A percentile compares a stretch with the other conserved stretches of the same genome.
phyloP scores from a whole-genome alignment of 2,113 vertebrate species.

The Poeciliopsis prolifica region DNA sequence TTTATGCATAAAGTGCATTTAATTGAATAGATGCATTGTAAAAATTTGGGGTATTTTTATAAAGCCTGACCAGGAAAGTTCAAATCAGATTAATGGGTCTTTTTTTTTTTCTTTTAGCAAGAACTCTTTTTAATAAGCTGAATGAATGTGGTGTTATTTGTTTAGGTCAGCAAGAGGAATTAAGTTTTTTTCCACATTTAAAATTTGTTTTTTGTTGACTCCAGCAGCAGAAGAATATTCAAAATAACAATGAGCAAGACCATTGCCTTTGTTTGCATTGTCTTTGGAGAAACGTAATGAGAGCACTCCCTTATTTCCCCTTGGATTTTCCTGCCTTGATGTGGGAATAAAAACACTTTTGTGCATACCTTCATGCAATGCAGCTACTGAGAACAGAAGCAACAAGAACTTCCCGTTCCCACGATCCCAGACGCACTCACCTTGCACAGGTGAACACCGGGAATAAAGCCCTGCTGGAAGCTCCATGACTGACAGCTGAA shows the following conservation, averaged over 20 bases:
- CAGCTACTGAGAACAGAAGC: constrained; percentile 36
- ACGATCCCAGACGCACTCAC: constrained; percentile 64
- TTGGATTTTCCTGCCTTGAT: not conserved
- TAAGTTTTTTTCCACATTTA: not conserved
- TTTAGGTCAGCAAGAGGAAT: not conserved
- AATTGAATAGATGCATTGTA: not conserved
- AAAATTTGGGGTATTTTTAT: not conserved
- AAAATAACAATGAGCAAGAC: not conserved
- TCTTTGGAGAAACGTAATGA: not conserved
- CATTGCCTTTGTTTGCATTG: not conserved
- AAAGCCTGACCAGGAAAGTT: not conserved
- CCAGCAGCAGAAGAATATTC: no score
- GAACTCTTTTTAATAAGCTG: not conserved
- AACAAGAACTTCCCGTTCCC: constrained; percentile 58
- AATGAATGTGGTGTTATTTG: not conserved
- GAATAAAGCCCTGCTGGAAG: constrained; percentile 43
- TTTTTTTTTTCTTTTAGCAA: not conserved
- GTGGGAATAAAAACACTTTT: constrained; percentile 24
- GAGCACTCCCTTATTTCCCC: not conserved
- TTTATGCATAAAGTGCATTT: not conserved
- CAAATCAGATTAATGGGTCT: not conserved
- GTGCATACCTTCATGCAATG: constrained; percentile 8
- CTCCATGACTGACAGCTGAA: constrained; percentile 73
- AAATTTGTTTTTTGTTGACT: not conserved
- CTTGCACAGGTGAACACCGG: constrained; percentile 77